These are phyloP conservation scores for Holacanthus passer DNA, from an alignment of 2,113 vertebrate genomes.

Conservation along the genomic window DNA sequence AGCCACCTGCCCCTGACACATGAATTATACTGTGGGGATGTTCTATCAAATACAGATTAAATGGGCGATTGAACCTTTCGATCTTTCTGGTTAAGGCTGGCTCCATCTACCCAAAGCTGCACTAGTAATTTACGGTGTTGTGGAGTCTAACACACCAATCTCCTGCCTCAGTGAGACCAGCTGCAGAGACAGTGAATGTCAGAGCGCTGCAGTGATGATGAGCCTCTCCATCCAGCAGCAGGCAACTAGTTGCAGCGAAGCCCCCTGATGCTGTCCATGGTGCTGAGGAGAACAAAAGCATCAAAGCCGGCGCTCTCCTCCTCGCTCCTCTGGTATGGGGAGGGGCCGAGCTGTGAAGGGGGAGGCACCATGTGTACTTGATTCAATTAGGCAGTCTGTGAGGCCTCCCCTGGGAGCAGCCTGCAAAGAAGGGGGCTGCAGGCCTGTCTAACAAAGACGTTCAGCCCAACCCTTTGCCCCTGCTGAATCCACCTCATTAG, in stretches of 20 bases:
- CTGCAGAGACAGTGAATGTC: constrained; percentile 16
- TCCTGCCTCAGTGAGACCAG: constrained; percentile 17
- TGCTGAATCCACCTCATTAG: constrained; percentile 84
- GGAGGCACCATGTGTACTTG: constrained; percentile 83
- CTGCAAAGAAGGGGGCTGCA: constrained; percentile 67
- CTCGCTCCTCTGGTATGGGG: constrained; percentile 51
- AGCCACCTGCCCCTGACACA: constrained; percentile 52
- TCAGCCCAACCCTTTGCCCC: constrained; percentile 69
- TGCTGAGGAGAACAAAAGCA: constrained; percentile 79
- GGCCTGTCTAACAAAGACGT: constrained; percentile 91
- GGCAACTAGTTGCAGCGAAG: constrained; percentile 82
- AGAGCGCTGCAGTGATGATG: constrained; percentile 29
- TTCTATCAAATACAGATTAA: constrained; percentile 50
- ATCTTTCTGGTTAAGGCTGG: constrained; percentile 15
- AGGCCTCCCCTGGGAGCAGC: constrained; percentile 86
- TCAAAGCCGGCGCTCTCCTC: constrained; percentile 73
- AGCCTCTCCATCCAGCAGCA: constrained; percentile 61
- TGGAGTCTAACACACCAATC: constrained; percentile 15
- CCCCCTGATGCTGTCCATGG: constrained; percentile 79
- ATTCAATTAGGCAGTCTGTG: constrained; percentile 94
- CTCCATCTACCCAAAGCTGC: constrained; percentile 6
- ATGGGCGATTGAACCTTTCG: constrained; percentile 36
- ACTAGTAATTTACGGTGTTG: constrained; percentile 17
- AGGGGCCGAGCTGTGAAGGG: constrained; percentile 72
- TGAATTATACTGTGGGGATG: constrained; percentile 36